phyloP scores from a whole-genome alignment of 2,113 vertebrate species.

The Thymallus thymallus region DNA sequence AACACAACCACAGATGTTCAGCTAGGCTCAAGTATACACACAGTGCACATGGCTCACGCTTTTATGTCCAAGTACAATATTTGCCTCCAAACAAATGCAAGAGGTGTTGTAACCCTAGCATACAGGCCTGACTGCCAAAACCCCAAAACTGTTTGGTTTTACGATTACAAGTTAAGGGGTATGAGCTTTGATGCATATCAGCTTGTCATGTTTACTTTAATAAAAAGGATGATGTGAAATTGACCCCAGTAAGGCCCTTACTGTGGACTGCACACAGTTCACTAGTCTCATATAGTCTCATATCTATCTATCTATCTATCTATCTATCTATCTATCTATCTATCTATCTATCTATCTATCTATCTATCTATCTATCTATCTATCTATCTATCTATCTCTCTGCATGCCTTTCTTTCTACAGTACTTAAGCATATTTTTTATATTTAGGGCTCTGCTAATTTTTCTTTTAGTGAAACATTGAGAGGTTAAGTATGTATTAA shows the following conservation, averaged over 20 bases:
- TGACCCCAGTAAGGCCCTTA: slow-evolving; percentile 44
- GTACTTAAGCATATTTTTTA: neutral
- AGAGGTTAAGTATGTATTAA: too few species aligned
- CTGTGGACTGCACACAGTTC: too few species aligned
- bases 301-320: too few species aligned
- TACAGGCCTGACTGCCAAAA: slow-evolving; percentile 56
- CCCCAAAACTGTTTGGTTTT: slow-evolving; percentile 47
- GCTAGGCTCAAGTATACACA: slow-evolving; percentile 20
- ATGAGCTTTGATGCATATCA: slow-evolving; percentile 67
- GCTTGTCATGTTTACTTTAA: slow-evolving; percentile 72
- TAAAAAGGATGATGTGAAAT: slow-evolving; percentile 63
- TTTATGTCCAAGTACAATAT: slow-evolving; percentile 68
- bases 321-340: too few species aligned
- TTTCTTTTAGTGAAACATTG: too few species aligned
- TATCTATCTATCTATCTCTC: too few species aligned
- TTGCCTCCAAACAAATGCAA: slow-evolving; percentile 57
- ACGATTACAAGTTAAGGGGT: slow-evolving; percentile 56
- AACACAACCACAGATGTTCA: slow-evolving; percentile 37
- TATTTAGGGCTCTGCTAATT: too few species aligned
- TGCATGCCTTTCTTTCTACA: neutral
- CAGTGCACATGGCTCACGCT: slow-evolving; percentile 29
- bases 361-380: too few species aligned
- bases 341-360: too few species aligned
- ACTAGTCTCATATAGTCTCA: slow-evolving; percentile 17
- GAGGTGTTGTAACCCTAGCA: slow-evolving; percentile 55